Evolutionary conservation across 37 sponge, comb jelly and placozoan species (phyloP).

Genomic region (Amphimedon queenslandica): DNA sequence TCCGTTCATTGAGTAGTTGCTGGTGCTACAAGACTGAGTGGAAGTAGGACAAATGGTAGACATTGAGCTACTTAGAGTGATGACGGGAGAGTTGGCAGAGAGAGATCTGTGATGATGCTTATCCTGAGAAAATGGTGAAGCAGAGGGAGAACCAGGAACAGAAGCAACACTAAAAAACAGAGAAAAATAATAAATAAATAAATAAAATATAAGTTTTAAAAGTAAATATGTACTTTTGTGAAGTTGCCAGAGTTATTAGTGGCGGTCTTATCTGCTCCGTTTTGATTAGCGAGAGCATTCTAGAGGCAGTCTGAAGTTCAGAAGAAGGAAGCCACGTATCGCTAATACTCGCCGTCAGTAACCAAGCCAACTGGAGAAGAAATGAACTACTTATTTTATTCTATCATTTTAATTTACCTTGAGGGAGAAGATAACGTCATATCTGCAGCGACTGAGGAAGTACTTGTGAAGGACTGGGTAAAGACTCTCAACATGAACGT

Average conservation of each 20-base stretch:
- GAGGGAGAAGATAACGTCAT: constrained; percentile 75
- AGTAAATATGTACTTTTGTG: too few species aligned
- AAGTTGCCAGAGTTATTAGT: background rate
- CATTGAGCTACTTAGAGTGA: too few species aligned
- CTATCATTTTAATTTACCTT: constrained; percentile 36
- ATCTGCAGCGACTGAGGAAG: constrained; percentile 68
- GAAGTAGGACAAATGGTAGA: too few species aligned
- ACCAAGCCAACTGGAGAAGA: constrained; percentile 68
- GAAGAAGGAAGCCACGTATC: constrained; percentile 70
- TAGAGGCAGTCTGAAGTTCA: constrained; percentile 46
- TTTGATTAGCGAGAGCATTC: constrained; percentile 61
- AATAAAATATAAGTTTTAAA: too few species aligned
- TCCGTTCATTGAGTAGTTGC: too few species aligned
- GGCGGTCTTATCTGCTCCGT: constrained; percentile 70
- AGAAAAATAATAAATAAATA: too few species aligned
- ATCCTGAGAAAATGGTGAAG: constrained; percentile 3
- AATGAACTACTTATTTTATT: background rate
- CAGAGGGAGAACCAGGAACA: background rate
- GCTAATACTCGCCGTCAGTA: constrained; percentile 64
- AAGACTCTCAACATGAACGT: constrained; percentile 80
- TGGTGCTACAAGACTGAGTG: too few species aligned
- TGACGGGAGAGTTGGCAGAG: background rate
- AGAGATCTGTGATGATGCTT: background rate
- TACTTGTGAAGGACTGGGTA: constrained; percentile 74
- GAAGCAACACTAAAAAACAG: background rate